phyloP scores from a whole-genome alignment of 2,797 vertebrate genomes.

The Coracias cyanogaster region DNA sequence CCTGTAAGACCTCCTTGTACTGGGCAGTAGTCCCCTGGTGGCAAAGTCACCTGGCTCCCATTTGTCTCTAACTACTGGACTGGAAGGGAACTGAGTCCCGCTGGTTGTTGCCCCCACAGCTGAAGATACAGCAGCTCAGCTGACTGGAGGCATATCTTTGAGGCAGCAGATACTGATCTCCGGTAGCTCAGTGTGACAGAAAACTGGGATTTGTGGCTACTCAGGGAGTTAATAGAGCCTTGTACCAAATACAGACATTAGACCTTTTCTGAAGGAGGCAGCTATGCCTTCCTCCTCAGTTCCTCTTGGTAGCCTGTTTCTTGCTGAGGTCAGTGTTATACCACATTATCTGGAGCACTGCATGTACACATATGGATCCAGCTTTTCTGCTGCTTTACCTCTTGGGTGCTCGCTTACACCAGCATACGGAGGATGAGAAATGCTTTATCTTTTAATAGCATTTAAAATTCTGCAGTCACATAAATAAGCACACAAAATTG shows the following conservation, averaged over 20 bases:
- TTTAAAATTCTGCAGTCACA: neutral
- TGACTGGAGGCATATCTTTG: neutral
- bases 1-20: neutral
- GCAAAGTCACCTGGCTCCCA: neutral
- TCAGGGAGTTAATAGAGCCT: neutral
- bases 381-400: neutral
- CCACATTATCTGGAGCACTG: neutral
- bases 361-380: neutral
- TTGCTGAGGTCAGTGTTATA: neutral
- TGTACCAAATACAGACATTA: neutral
- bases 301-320: neutral
- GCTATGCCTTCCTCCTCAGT: neutral
- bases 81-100: neutral
- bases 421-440: neutral
- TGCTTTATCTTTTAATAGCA: neutral
- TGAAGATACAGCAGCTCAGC: neutral
- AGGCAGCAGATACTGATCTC: neutral
- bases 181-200: neutral
- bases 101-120: neutral
- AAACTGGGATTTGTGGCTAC: neutral
- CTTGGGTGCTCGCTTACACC: neutral
- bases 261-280: neutral
- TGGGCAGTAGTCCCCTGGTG: accelerated
- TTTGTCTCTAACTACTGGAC: neutral
- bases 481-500: neutral